A percentile compares a stretch with the other conserved stretches of the same genome.
Evolutionary conservation across 2,113 vertebrate genomes (phyloP).

Genomic region (Candoia aspera): DNA sequence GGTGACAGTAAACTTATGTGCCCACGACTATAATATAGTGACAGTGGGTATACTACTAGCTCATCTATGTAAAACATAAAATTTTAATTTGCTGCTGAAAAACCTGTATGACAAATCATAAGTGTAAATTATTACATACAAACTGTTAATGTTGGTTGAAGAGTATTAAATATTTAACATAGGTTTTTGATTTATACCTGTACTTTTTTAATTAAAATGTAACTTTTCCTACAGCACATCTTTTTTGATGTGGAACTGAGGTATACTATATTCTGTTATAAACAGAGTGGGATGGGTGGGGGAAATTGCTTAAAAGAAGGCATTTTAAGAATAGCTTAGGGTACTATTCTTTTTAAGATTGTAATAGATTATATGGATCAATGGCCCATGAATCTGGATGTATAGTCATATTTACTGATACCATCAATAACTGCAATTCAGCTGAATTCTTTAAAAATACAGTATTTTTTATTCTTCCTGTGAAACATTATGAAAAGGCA

Average conservation of each 20-base stretch:
- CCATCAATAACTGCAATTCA: slow-evolving; percentile 76
- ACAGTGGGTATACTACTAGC: slow-evolving; percentile 72
- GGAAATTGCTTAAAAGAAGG: slow-evolving; percentile 80
- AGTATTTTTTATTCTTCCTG: slow-evolving; percentile 77
- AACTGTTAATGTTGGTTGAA: slow-evolving; percentile 81
- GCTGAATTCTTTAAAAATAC: slow-evolving; percentile 75
- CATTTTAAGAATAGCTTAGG: slow-evolving; percentile 76
- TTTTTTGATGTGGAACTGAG: slow-evolving; percentile 82
- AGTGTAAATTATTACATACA: slow-evolving; percentile 87
- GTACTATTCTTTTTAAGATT: slow-evolving; percentile 81
- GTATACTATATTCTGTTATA: slow-evolving; percentile 83
- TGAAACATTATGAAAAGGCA: slow-evolving; percentile 75
- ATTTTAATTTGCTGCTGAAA: slow-evolving; percentile 85
- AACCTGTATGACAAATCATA: slow-evolving; percentile 77
- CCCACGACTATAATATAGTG: slow-evolving; percentile 65
- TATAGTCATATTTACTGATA: slow-evolving; percentile 81
- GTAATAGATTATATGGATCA: slow-evolving; percentile 81
- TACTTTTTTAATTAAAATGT: slow-evolving; percentile 83
- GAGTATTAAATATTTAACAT: slow-evolving; percentile 91
- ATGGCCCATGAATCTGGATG: slow-evolving; percentile 78
- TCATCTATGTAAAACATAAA: slow-evolving; percentile 69
- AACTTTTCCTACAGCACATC: slow-evolving; percentile 81
- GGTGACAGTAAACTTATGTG: slow-evolving; percentile 71
- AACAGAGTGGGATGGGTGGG: slow-evolving; percentile 73
- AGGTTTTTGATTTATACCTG: slow-evolving; percentile 84